phyloP scores from a whole-genome alignment of 1,140 invertebrate species.

The Eriosoma lanigerum region DNA sequence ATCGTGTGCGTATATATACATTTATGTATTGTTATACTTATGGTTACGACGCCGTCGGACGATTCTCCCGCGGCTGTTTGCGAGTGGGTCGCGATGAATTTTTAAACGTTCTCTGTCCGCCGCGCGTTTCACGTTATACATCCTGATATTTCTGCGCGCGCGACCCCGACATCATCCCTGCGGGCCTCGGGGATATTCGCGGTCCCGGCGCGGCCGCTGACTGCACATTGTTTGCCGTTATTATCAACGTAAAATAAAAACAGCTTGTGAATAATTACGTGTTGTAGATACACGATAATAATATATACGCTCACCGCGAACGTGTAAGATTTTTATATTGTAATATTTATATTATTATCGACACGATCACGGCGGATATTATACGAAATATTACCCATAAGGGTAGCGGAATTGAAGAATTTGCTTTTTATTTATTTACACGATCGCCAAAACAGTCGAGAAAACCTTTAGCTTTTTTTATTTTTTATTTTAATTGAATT shows the following conservation, averaged over 20 bases:
- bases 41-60: not conserved
- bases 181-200: not conserved
- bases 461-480: too few relatives aligned
- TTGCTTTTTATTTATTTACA: too few relatives aligned
- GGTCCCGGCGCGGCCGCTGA: not conserved
- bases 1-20: not conserved
- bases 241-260: conserved; percentile 43
- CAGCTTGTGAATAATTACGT: conserved; percentile 34
- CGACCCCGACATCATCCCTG: not conserved
- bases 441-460: too few relatives aligned
- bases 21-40: not conserved
- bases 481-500: too few relatives aligned
- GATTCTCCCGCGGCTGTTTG: conserved; percentile 45
- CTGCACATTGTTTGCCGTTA: conserved; percentile 23
- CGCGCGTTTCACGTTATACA: conserved; percentile 25
- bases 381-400: too few relatives aligned
- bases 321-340: not conserved
- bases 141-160: conserved; percentile 2
- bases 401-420: too few relatives aligned
- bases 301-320: not conserved
- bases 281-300: not conserved
- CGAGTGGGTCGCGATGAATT: not conserved
- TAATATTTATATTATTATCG: not conserved
- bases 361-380: not conserved
- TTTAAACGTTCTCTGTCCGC: conserved; percentile 45